phyloP scores from a whole-genome alignment of 2,797 vertebrate genomes.

The Scolopax rusticola region DNA sequence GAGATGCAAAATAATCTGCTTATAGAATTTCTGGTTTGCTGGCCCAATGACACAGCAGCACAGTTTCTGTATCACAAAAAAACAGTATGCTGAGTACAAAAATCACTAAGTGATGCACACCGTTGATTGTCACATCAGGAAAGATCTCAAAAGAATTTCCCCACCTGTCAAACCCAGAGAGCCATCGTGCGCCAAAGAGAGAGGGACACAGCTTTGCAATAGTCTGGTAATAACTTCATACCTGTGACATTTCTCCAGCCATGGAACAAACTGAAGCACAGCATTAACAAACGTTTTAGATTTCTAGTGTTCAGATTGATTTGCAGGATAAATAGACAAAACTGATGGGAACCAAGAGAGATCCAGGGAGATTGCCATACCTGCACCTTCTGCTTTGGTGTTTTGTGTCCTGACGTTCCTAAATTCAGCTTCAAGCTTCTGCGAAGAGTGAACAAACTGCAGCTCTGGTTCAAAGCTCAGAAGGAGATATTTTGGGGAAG shows the following conservation, averaged over 20 bases:
- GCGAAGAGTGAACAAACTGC: background rate
- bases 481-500: background rate
- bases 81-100: background rate
- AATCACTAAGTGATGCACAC: background rate
- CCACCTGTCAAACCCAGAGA: background rate
- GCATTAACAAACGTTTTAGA: background rate
- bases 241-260: background rate
- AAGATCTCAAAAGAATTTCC: background rate
- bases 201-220: background rate
- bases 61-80: background rate
- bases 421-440: background rate
- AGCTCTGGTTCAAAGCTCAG: background rate
- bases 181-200: fast-evolving
- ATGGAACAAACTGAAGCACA: background rate
- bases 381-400: background rate
- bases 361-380: background rate
- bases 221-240: background rate
- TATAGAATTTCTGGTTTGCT: background rate
- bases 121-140: background rate
- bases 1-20: background rate
- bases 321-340: background rate
- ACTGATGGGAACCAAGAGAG: background rate
- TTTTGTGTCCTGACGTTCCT: background rate
- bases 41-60: background rate
- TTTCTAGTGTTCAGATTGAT: background rate